phyloP scores from a whole-genome alignment of 1,140 invertebrate species.

The Drosophila neocordata region DNA sequence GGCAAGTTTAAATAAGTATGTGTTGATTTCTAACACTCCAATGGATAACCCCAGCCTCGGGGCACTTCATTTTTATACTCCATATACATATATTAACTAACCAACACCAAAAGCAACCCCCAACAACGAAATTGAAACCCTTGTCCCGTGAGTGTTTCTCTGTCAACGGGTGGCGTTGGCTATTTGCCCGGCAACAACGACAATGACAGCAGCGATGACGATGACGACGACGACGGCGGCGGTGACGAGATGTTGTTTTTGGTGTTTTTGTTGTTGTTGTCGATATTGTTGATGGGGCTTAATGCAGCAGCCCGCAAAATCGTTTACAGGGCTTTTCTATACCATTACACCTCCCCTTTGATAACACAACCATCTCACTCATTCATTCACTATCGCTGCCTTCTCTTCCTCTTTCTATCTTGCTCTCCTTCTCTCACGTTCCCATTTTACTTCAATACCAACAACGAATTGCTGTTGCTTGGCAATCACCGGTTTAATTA shows the following conservation, averaged over 20 bases:
- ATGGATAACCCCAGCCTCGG: neutral
- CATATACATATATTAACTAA: neutral
- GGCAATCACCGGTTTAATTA: constrained; percentile 45
- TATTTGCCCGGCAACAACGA: neutral
- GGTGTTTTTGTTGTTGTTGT: constrained; percentile 13
- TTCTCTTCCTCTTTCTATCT: neutral
- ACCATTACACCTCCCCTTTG: constrained; percentile 22
- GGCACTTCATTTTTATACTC: neutral
- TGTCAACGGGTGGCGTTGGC: constrained; percentile 19
- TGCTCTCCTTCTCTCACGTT: neutral
- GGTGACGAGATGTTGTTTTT: neutral
- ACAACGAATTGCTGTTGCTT: constrained; percentile 19
- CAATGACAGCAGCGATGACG: neutral
- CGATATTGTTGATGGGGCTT: constrained; percentile 25
- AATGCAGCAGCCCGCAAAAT: constrained; percentile 42
- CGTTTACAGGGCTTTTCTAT: constrained; percentile 43
- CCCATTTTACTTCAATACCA: neutral
- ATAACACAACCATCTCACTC: neutral
- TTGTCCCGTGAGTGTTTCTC: constrained; percentile 2
- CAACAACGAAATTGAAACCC: constrained; percentile 1
- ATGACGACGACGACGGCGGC: neutral
- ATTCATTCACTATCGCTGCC: neutral
- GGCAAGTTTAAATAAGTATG: constrained; percentile 44
- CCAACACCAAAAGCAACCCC: constrained; percentile 22
- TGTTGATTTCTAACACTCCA: constrained; percentile 43